Percentiles rank a stretch among this genome's conserved stretches.
Evolutionary conservation across 2,797 vertebrate genomes (phyloP).

Genomic region (Enteromius trimaculatus): DNA sequence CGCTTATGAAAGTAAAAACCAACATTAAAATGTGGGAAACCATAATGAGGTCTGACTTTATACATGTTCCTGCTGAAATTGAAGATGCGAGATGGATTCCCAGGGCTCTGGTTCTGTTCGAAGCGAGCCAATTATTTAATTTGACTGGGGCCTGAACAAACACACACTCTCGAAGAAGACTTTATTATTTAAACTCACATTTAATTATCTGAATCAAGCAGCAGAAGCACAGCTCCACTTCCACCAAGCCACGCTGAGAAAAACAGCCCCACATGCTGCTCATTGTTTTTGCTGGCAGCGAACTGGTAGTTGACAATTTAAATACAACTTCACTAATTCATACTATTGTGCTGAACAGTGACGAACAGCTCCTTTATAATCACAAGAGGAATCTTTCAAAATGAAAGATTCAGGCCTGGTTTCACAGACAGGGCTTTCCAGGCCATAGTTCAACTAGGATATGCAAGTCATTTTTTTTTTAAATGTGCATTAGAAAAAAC

Average conservation of each 20-base stretch:
- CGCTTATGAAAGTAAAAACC: not conserved
- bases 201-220: conserved; percentile 19
- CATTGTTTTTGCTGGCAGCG: not conserved
- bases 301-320: not conserved
- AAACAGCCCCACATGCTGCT: conserved; percentile 1
- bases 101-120: conserved; percentile 36
- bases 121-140: conserved; percentile 60
- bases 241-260: conserved; percentile 11
- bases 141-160: conserved; percentile 39
- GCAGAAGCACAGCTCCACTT: conserved; percentile 28
- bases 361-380: not conserved
- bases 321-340: conserved; percentile 14
- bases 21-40: not conserved
- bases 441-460: too few relatives aligned
- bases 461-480: too few relatives aligned
- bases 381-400: not conserved
- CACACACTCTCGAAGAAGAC: not conserved
- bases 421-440: too few relatives aligned
- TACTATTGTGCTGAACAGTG: conserved; percentile 10
- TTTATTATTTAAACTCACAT: not conserved
- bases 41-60: conserved; percentile 2
- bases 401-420: not conserved
- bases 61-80: not conserved
- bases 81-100: not conserved
- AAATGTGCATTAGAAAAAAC: too few relatives aligned